A percentile compares a stretch with the other conserved stretches of the same genome.
These are phyloP conservation scores for Tragelaphus strepsiceros DNA, from an alignment of 2,113 vertebrate species.

Conservation along the genomic window DNA sequence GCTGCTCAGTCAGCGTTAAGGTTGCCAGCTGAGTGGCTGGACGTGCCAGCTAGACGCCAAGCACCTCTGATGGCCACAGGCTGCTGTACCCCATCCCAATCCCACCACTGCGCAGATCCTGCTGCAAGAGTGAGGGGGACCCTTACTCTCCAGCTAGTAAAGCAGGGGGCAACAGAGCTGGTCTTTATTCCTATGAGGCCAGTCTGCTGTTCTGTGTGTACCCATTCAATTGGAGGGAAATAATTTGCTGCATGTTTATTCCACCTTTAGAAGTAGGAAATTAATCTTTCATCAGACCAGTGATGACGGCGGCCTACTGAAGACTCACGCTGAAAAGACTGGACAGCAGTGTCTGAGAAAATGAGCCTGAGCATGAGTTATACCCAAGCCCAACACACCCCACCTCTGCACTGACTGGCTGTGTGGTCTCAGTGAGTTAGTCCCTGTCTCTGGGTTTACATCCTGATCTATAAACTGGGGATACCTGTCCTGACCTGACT, in stretches of 20 bases:
- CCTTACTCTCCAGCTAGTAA: no score
- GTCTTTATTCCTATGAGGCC: background rate
- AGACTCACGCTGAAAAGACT: background rate
- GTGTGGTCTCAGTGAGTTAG: background rate
- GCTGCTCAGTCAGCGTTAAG: no score
- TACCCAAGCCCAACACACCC: background rate
- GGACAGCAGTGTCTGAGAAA: background rate
- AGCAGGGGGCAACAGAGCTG: background rate
- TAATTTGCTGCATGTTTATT: background rate
- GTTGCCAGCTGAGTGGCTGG: background rate
- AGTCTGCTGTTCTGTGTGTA: background rate
- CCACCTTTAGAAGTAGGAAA: background rate
- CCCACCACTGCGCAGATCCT: no score
- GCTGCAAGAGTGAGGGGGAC: background rate
- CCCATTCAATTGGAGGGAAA: background rate
- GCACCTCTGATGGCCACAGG: background rate
- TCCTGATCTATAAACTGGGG: background rate
- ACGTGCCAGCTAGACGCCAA: background rate
- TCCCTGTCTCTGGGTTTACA: background rate
- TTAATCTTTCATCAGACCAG: background rate
- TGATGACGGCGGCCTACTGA: background rate
- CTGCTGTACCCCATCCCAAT: background rate
- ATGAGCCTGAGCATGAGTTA: background rate
- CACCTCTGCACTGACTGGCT: background rate
- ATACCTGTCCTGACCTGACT: background rate